Percentiles rank a stretch among this genome's conserved stretches.
Conservation (phyloP, 1,140 invertebrate species). For the Orchesella cincta region DNA sequence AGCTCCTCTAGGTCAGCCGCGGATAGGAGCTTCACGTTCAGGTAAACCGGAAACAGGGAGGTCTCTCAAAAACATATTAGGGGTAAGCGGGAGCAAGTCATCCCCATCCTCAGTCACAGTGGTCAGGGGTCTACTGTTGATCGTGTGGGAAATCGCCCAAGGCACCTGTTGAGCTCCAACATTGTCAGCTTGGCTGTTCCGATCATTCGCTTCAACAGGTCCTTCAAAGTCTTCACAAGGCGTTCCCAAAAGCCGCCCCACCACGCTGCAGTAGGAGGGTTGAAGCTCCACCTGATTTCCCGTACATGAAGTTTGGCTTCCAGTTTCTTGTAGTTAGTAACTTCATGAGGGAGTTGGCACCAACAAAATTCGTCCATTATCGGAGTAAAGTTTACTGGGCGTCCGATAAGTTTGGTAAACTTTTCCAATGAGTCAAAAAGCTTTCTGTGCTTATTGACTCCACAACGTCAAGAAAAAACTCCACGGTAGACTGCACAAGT, state of each 20-base stretch:
- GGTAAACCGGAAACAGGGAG: not conserved
- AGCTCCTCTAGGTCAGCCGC: no score
- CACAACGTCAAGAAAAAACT: constrained; percentile 52
- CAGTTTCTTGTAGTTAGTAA: constrained; percentile 42
- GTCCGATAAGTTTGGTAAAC: constrained; percentile 50
- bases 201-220: constrained; percentile 50
- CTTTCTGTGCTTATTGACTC: constrained; percentile 45
- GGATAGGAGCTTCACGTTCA: no score
- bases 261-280: constrained; percentile 55
- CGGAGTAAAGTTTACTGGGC: constrained; percentile 44
- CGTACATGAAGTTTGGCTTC: constrained; percentile 46
- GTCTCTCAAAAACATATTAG: constrained; percentile 50
- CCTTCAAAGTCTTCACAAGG: constrained; percentile 55
- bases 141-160: constrained; percentile 52
- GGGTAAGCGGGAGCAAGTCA: constrained; percentile 50
- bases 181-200: constrained; percentile 49
- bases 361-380: constrained; percentile 55
- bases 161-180: constrained; percentile 54
- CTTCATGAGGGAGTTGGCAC: constrained; percentile 42
- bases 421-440: constrained; percentile 49
- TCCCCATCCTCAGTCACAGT: constrained; percentile 51
- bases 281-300: constrained; percentile 54
- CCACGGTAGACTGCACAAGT: constrained; percentile 53
- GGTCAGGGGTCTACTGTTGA: constrained; percentile 55
- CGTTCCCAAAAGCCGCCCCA: constrained; percentile 57